phyloP scores from a whole-genome alignment of 2,888 invertebrate genomes.

The Cosmia pyralina region DNA sequence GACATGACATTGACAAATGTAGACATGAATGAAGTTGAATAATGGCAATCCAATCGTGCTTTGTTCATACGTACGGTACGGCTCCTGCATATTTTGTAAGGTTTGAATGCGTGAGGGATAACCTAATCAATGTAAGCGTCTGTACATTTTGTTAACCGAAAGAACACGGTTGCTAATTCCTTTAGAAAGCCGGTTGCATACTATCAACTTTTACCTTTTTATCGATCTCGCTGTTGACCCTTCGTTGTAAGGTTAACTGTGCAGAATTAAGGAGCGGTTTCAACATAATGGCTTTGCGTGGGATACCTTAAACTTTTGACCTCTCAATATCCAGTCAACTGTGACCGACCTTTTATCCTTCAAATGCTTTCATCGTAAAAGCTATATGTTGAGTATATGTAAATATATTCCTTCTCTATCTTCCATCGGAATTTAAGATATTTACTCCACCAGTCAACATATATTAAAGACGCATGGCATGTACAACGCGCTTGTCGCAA shows the following conservation, averaged over 20 bases:
- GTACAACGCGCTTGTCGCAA: not conserved
- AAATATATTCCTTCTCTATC: not conserved
- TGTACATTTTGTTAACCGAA: not conserved
- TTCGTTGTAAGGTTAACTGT: conserved; percentile 9
- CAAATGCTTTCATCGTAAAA: conserved; percentile 26
- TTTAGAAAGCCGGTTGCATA: not conserved
- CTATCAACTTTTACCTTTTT: not conserved
- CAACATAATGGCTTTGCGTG: conserved; percentile 2
- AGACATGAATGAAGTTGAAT: not conserved
- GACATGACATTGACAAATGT: conserved; percentile 8
- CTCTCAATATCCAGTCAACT: conserved; percentile 35
- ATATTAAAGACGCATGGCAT: not conserved
- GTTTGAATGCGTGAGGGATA: not conserved
- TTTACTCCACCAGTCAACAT: not conserved
- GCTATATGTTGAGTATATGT: conserved; percentile 1
- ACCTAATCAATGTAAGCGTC: not conserved
- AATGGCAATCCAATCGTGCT: conserved; percentile 3
- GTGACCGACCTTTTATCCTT: conserved; percentile 38
- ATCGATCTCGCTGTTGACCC: conserved; percentile 17
- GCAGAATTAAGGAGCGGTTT: conserved; percentile 23
- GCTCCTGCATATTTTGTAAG: not conserved
- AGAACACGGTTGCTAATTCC: not conserved
- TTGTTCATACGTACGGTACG: not conserved
- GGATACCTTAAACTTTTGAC: conserved; percentile 20
- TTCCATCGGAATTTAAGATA: not conserved